phyloP scores from a whole-genome alignment of 2,113 vertebrate species.

The Bothrops jararaca region DNA sequence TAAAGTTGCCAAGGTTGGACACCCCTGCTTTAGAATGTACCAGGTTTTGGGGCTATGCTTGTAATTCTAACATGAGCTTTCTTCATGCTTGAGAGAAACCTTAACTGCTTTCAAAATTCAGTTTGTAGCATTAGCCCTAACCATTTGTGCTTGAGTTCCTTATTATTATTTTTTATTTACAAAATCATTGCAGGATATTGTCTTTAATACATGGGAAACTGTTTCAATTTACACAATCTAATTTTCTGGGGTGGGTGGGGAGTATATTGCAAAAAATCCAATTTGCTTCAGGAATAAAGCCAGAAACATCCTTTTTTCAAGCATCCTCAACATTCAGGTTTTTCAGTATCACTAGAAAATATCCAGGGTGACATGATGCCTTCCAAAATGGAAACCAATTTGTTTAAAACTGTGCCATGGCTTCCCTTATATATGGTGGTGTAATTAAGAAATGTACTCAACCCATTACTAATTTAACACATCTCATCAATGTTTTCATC shows the following conservation, averaged over 20 bases:
- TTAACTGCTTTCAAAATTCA: background rate
- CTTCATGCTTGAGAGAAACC: background rate
- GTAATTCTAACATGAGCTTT: background rate
- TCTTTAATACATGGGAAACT: conserved; percentile 31
- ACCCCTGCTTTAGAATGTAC: background rate
- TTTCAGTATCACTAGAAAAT: conserved; percentile 43
- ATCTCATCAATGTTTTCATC: conserved; percentile 65
- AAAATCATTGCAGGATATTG: conserved; percentile 15
- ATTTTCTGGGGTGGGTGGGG: background rate
- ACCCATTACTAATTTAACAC: conserved; percentile 76
- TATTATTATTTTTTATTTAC: background rate
- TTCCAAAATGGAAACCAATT: conserved; percentile 59
- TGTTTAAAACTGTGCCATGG: conserved; percentile 53
- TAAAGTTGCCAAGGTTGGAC: too few species aligned
- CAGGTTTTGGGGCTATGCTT: background rate
- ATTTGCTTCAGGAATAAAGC: conserved; percentile 32
- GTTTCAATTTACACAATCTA: conserved; percentile 21
- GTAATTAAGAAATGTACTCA: conserved; percentile 75
- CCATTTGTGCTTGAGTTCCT: background rate
- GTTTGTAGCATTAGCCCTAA: background rate
- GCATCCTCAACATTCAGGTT: conserved; percentile 26
- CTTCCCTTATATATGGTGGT: conserved; percentile 46
- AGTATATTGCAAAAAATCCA: background rate
- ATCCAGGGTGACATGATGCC: background rate
- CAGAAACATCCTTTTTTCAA: conserved; percentile 37